Evolutionary conservation across 1,140 invertebrate species (phyloP), one percentile per base, ranked within the genome.

Genomic region (Drosophila ironensis): DNA sequence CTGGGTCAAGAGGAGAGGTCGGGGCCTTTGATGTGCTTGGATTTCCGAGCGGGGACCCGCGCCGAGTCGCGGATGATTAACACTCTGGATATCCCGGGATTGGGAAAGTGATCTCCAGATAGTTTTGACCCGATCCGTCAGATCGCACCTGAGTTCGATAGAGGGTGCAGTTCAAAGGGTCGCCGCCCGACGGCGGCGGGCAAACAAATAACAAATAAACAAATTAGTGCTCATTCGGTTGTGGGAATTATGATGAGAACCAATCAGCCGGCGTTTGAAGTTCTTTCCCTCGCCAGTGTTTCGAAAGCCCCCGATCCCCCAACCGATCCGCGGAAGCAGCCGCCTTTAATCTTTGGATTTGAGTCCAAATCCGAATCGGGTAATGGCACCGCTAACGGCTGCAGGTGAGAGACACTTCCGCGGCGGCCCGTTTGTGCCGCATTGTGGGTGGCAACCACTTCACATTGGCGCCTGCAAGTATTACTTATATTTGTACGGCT

Each of bases 291-390:
- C n/a, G n/a, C n/a, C n/a, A n/a, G n/a, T n/a, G n/a, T n/a, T n/a
- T n/a, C n/a, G n/a, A n/a, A n/a, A n/a, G n/a, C n/a, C n/a, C n/a
- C n/a, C n/a, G n/a, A n/a, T n/a, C n/a, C n/a, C n/a, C n/a, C 52
- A 60, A 52, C 56, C 42, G 52, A 37, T 11, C 56, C 63, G 42
- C 71, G 67, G 76, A 81, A 72, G 54, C 57, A 40, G 52, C 44
- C 45, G 77, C 61, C 68, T 82, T 82, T 81, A 81, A 82, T 81
- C 77, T 71, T n/a, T n/a, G n/a, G n/a, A n/a, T n/a, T n/a, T n/a
- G n/a, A n/a, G n/a, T n/a, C n/a, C n/a, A n/a, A n/a, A n/a, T n/a
- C 41, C 38, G 22, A 57, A 11, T 52, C 20, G 7, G n/a, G 30
- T 73, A 47, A 74, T 50, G 48, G 64, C 14, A 28, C 11, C 24